Evolutionary conservation across 2,888 invertebrate species (phyloP).

Genomic region (Pheosia gnoma): DNA sequence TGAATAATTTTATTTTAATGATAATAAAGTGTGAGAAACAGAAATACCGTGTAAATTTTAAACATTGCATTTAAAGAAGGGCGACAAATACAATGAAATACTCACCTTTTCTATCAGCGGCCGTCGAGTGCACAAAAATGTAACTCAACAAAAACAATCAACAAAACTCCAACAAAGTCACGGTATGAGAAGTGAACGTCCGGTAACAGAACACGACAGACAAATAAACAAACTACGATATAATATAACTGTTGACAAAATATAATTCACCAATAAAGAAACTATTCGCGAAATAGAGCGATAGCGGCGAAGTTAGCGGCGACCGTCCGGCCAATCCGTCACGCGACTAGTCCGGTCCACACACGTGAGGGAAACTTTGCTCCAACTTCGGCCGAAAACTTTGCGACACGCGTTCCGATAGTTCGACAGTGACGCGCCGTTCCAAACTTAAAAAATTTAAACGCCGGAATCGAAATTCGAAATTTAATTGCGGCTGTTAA

Average conservation of each 20-base stretch:
- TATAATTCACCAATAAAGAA: conserved; percentile 52
- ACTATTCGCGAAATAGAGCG: conserved; percentile 32
- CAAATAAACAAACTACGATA: conserved; percentile 52
- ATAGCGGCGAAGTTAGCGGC: conserved; percentile 41
- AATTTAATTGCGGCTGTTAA: conserved; percentile 52
- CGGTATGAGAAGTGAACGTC: conserved; percentile 65
- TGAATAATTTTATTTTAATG: neutral
- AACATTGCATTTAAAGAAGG: neutral
- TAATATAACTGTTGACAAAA: conserved; percentile 53
- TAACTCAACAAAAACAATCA: conserved; percentile 67
- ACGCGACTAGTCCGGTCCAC: conserved; percentile 54
- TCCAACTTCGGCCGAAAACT: conserved; percentile 66
- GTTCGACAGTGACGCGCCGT: conserved; percentile 53
- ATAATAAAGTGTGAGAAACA: conserved; percentile 18
- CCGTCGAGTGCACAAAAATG: conserved; percentile 46
- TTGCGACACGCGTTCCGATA: conserved; percentile 65
- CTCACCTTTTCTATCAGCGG: conserved; percentile 62
- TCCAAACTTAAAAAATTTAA: conserved; percentile 41
- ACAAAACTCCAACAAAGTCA: conserved; percentile 76
- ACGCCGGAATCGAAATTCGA: conserved; percentile 45
- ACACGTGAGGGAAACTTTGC: conserved; percentile 72
- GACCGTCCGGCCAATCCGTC: conserved; percentile 63
- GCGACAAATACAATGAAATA: conserved; percentile 17
- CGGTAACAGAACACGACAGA: conserved; percentile 54
- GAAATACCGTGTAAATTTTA: neutral